phyloP scores from a whole-genome alignment of 2,797 vertebrate species.

The Tiaroga cobitis region DNA sequence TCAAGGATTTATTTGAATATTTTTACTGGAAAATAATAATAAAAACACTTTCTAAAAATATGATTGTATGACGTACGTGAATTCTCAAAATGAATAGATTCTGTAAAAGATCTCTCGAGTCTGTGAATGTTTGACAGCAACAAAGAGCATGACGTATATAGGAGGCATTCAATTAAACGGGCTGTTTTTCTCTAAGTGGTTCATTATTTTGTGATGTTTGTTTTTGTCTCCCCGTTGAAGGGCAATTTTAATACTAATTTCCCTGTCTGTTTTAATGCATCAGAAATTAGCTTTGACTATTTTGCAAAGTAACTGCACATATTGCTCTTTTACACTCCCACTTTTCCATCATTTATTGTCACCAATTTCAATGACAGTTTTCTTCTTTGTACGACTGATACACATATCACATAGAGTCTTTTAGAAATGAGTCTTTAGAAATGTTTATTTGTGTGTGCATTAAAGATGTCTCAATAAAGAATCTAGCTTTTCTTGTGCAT shows the following conservation, averaged over 20 bases:
- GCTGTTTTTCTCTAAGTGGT: conserved; percentile 5
- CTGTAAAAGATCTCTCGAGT: not conserved
- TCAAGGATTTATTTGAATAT: not conserved
- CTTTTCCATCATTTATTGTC: conserved; percentile 2
- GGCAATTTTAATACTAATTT: not conserved
- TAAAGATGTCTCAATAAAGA: not conserved
- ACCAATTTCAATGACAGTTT: conserved; percentile 4
- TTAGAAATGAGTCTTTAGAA: too few relatives aligned
- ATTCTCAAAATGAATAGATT: not conserved
- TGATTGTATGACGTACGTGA: not conserved
- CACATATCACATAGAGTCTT: not conserved
- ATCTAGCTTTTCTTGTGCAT: not conserved
- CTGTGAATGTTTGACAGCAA: not conserved
- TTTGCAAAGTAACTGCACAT: not conserved
- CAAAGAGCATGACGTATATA: not conserved
- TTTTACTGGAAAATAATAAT: not conserved
- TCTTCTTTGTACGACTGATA: not conserved
- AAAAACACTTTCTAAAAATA: not conserved
- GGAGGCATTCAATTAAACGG: not conserved
- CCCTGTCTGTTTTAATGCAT: conserved; percentile 14
- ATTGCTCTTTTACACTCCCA: not conserved
- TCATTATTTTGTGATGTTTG: conserved; percentile 11
- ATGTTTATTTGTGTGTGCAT: conserved; percentile 9
- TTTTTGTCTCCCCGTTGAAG: conserved; percentile 6
- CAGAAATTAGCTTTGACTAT: conserved; percentile 8